Percentiles rank a stretch among this genome's conserved stretches.
Conservation (phyloP, 2,888 invertebrate genomes). For the Syrphus vitripennis region DNA sequence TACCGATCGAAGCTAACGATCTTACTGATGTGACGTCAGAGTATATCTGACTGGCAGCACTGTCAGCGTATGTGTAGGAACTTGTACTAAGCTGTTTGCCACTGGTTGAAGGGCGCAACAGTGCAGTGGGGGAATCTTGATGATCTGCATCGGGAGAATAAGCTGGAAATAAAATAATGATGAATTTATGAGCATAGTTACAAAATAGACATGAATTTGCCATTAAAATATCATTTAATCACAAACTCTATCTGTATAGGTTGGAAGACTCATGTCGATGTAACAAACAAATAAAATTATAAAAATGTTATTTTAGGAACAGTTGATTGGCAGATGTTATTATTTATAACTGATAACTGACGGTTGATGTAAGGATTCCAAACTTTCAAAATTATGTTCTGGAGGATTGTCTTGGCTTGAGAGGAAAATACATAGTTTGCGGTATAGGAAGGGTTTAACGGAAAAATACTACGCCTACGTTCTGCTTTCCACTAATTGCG, state of each 20-base stretch:
- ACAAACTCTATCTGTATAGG: neutral
- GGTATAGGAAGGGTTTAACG: too few species aligned
- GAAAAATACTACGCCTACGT: too few species aligned
- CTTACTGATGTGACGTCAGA: conserved; percentile 88
- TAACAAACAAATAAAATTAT: neutral
- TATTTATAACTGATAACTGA: neutral
- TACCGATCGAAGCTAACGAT: conserved; percentile 91
- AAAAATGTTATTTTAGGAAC: neutral
- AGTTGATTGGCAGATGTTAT: neutral
- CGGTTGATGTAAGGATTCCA: neutral
- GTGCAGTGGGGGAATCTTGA: conserved; percentile 72
- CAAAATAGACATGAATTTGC: neutral
- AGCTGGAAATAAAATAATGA: conserved; percentile 72
- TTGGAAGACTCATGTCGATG: too few species aligned
- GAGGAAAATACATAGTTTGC: too few species aligned
- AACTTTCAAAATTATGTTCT: too few species aligned
- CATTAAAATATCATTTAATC: neutral
- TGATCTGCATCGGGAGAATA: conserved; percentile 75
- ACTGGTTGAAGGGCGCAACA: conserved; percentile 82
- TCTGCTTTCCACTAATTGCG: too few species aligned
- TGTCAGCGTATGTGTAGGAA: conserved; percentile 85
- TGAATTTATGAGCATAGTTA: neutral
- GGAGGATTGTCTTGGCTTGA: too few species aligned
- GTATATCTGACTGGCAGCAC: conserved; percentile 82
- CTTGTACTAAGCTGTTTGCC: conserved; percentile 79